These are phyloP conservation scores for Cheilosia impressa DNA, from an alignment of 2,888 invertebrate species.

Conservation along the genomic window DNA sequence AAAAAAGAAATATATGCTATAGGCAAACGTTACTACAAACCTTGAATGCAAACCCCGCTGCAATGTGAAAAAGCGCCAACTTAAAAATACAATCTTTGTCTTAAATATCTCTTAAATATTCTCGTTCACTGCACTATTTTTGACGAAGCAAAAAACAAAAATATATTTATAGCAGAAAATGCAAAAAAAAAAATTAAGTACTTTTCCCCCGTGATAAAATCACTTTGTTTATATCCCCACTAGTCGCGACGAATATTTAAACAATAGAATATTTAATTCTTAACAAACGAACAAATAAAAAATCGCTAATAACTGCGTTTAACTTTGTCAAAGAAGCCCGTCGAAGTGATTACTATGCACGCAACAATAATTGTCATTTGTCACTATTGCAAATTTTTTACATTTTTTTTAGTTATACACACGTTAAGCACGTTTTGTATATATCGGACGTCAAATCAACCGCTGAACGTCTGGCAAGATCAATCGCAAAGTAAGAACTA, in stretches of 20 bases:
- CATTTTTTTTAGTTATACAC: not conserved
- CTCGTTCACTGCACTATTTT: constrained; percentile 42
- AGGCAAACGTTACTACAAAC: constrained; percentile 45
- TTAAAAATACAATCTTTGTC: constrained; percentile 44
- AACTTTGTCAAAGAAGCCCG: constrained; percentile 6
- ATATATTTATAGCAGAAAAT: constrained; percentile 41
- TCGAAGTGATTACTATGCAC: constrained; percentile 4
- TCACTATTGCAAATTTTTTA: constrained; percentile 10
- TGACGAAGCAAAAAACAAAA: constrained; percentile 11
- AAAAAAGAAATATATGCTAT: not conserved
- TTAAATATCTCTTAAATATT: constrained; percentile 15
- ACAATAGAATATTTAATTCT: constrained; percentile 6
- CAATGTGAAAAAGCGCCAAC: constrained; percentile 43
- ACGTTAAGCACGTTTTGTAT: constrained; percentile 44
- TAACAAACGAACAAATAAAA: not conserved
- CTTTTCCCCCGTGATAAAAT: constrained; percentile 13
- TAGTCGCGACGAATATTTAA: constrained; percentile 7
- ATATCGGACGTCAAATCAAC: constrained; percentile 16
- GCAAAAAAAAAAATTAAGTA: constrained; percentile 12
- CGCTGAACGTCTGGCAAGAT: constrained; percentile 64
- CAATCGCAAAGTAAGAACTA: constrained; percentile 67
- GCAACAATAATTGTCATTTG: constrained; percentile 29
- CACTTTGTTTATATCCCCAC: constrained; percentile 58
- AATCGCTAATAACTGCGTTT: constrained; percentile 35
- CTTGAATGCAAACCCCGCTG: constrained; percentile 56